Evolutionary conservation across 2,888 invertebrate genomes (phyloP).

Genomic region (Pammene aurita): DNA sequence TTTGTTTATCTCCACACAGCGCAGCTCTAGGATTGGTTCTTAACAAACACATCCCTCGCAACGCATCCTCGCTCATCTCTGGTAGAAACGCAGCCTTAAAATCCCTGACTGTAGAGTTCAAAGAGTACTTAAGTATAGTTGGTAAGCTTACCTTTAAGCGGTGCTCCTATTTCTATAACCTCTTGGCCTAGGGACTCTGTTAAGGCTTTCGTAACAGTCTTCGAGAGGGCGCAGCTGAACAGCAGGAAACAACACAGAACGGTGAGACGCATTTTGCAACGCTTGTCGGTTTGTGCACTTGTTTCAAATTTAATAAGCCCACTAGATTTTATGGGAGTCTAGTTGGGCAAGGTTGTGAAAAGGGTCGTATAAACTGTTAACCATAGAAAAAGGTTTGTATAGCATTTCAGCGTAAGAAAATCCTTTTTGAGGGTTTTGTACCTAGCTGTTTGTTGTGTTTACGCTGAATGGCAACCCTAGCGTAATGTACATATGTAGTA

Average conservation of each 20-base stretch:
- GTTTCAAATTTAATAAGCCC: conserved; percentile 43
- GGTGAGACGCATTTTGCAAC: conserved; percentile 51
- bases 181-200: conserved; percentile 70
- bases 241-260: conserved; percentile 44
- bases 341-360: conserved; percentile 14
- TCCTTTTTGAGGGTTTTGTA: no score
- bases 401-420: not conserved
- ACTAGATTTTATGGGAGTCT: conserved; percentile 47
- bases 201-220: conserved; percentile 54
- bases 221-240: conserved; percentile 48
- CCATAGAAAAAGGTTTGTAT: not conserved
- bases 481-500: no score
- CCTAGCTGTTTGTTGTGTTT: no score
- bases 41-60: no score
- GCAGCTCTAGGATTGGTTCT: no score
- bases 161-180: conserved; percentile 66
- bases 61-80: no score
- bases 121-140: no score
- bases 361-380: not conserved
- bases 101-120: no score
- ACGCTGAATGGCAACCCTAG: no score
- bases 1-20: no score
- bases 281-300: conserved; percentile 35
- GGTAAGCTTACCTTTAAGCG: conserved; percentile 73
- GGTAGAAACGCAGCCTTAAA: no score